A percentile compares a stretch with the other conserved stretches of the same genome.
phyloP scores from a whole-genome alignment of 1,140 invertebrate species.

The Amyelois transitella region DNA sequence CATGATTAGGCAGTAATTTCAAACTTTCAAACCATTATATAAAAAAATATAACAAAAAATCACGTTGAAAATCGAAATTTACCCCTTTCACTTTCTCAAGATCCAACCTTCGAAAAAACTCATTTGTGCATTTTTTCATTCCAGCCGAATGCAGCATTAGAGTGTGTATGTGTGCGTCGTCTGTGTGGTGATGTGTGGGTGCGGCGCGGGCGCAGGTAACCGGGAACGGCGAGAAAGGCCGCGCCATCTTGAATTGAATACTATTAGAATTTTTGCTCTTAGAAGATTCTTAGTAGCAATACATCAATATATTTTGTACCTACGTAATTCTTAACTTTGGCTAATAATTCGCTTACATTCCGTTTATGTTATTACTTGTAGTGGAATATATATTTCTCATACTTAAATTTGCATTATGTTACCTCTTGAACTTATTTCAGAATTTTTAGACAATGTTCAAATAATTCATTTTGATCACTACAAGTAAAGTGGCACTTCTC shows the following conservation, averaged over 20 bases:
- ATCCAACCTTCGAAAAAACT: slow-evolving; percentile 15
- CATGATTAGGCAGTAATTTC: too few relatives aligned
- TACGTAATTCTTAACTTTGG: too few relatives aligned
- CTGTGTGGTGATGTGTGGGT: slow-evolving; percentile 18
- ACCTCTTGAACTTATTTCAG: too few relatives aligned
- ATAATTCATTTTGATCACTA: neutral
- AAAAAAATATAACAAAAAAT: neutral
- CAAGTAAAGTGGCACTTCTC: neutral
- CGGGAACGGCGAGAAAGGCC: slow-evolving; percentile 48
- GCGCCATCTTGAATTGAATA: slow-evolving; percentile 46
- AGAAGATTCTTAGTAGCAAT: slow-evolving; percentile 54
- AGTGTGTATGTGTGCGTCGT: slow-evolving; percentile 51
- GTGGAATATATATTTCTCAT: too few relatives aligned
- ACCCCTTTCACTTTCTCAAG: slow-evolving; percentile 16
- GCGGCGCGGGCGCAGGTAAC: slow-evolving; percentile 57
- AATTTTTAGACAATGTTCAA: neutral
- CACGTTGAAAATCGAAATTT: neutral
- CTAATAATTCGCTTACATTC: too few relatives aligned
- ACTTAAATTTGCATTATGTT: too few relatives aligned
- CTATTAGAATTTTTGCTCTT: slow-evolving; percentile 57
- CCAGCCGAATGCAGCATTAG: slow-evolving; percentile 39
- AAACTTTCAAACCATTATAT: too few relatives aligned
- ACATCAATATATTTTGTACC: too few relatives aligned
- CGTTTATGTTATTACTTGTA: too few relatives aligned
- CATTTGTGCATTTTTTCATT: slow-evolving; percentile 37